Evolutionary conservation across 2,888 invertebrate genomes (phyloP).

Genomic region (Papilio demoleus): DNA sequence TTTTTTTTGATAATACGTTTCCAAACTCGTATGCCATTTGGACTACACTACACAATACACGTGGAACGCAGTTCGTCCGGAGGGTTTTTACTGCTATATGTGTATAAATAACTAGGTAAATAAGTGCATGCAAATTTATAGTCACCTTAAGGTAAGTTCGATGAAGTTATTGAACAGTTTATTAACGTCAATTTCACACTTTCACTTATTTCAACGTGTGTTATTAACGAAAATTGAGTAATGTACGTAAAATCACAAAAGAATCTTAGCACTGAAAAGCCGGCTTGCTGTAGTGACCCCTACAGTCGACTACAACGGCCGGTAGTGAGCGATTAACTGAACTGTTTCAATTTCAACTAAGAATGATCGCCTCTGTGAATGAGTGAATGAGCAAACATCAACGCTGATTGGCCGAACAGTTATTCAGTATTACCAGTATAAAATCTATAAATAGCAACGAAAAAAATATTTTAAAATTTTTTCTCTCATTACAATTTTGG

Average conservation of each 20-base stretch:
- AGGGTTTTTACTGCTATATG: constrained; percentile 43
- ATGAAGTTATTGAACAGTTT: constrained; percentile 62
- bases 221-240: constrained; percentile 43
- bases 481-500: not conserved
- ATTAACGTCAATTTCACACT: constrained; percentile 61
- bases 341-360: constrained; percentile 10
- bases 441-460: not conserved
- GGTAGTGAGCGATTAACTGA: constrained; percentile 71
- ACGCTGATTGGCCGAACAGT: constrained; percentile 31
- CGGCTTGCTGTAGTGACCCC: constrained; percentile 72
- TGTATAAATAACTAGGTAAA: constrained; percentile 50
- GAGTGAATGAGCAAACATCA: not conserved
- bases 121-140: constrained; percentile 54
- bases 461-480: not conserved
- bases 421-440: not conserved
- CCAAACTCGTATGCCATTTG: constrained; percentile 18
- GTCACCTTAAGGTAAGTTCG: constrained; percentile 73
- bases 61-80: constrained; percentile 57
- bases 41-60: constrained; percentile 48
- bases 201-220: constrained; percentile 57
- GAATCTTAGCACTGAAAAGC: constrained; percentile 65
- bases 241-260: constrained; percentile 56
- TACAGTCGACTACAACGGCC: constrained; percentile 70
- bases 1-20: not conserved
- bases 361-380: not conserved